Evolutionary conservation across 2,113 vertebrate species (phyloP), one percentile per base, ranked within the genome.

Genomic region (Tychaedon coryphoeus): DNA sequence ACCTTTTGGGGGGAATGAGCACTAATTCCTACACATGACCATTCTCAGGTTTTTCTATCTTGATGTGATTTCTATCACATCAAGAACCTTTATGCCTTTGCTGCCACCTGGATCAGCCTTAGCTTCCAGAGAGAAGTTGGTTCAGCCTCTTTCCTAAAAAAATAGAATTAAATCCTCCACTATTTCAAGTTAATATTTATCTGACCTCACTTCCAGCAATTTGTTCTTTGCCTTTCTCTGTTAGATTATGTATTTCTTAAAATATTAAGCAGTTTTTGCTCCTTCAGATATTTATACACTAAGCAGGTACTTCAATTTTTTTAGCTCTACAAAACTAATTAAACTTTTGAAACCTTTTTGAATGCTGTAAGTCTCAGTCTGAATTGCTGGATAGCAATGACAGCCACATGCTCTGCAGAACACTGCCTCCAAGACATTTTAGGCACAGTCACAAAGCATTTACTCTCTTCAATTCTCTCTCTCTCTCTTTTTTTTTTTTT

Each of bases 281-380:
- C 40, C n/a, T 87, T 75, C 14, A 18, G 47, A 25, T 76, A 86
- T 62, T 88, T 75, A 18, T 10, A 23, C 28, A 54, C 47, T 66
- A 53, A 86, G 42, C 31, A 70, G 31, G 23, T 56, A 75, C n/a
- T 91, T 56, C 14, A 28, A 8, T 29, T 61, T 43, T 88, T 86
- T 91, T 47, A 70, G 22, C 42, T 83, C 66, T 86, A 61, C n/a
- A 84, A 91, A 96, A 91, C 14, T 36, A 80, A 91, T 93, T 88
- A 95, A 85, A 81, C 81, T 96, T 95, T 93, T 48, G 48, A 94
- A 95, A 87, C 28, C 43, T 87, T 84, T 94, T 77, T 4, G 90
- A 90, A 43, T 79, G 56, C 64, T 86, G 9, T 36, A 74, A 92
- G 20, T 62, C 71, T 94, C 75, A 77, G 64, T 70, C 50, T 93